Conservation (phyloP, 2,888 invertebrate species). For the Eulithis testata region DNA sequence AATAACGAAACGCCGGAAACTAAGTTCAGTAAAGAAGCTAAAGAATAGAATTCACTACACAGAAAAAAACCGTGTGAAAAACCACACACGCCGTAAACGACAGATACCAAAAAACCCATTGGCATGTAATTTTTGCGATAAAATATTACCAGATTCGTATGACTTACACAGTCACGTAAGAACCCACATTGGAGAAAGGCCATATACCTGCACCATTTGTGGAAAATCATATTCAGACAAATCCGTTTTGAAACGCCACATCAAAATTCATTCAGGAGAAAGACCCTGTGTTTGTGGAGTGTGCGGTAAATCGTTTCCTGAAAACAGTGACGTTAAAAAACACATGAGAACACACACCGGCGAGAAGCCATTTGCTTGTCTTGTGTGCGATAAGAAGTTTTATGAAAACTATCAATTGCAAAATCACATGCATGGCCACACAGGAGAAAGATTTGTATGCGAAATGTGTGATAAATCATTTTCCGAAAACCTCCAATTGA, state of each 20-base stretch:
- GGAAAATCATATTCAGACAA: conserved; percentile 5
- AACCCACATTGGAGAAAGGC: conserved; percentile 10
- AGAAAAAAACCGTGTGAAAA: neutral
- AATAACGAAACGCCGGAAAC: neutral
- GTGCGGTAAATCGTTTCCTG: conserved; percentile 12
- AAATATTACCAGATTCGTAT: conserved; percentile 11
- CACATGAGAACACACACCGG: conserved; percentile 15
- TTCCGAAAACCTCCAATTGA: conserved; percentile 16
- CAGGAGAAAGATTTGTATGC: conserved; percentile 15
- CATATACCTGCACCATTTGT: conserved; percentile 6
- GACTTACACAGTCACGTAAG: neutral
- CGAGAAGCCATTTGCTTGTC: conserved; percentile 22
- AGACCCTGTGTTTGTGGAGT: conserved; percentile 7
- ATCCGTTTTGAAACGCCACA: conserved; percentile 15
- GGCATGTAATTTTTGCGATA: conserved; percentile 17
- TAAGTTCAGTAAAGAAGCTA: neutral
- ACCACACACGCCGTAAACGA: neutral
- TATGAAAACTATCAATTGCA: conserved; percentile 24
- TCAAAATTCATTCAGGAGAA: conserved; percentile 11
- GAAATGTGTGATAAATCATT: conserved; percentile 21
- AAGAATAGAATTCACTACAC: neutral
- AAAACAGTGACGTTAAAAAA: conserved; percentile 12
- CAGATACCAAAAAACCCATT: neutral
- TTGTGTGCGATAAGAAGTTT: conserved; percentile 25
- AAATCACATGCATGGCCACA: conserved; percentile 24